Evolutionary conservation across 1,140 invertebrate genomes (phyloP).

Genomic region (Teleopsis dalmanni): DNA sequence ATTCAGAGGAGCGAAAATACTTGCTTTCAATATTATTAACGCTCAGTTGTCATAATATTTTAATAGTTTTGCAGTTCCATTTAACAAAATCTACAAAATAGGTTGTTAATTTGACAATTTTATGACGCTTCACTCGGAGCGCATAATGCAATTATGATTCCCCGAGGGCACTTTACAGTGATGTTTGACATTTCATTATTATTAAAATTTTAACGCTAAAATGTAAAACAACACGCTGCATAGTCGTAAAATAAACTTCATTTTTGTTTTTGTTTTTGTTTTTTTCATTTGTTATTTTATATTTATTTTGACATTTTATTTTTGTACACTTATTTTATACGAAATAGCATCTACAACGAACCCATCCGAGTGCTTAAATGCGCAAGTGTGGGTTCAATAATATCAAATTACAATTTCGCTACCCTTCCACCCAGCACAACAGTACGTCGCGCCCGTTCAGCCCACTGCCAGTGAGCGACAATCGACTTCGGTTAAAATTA

Average conservation of each 20-base stretch:
- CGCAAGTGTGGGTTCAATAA: conserved; percentile 1
- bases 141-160: conserved; percentile 10
- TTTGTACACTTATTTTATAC: too few relatives aligned
- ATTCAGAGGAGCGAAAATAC: too few relatives aligned
- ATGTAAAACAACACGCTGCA: conserved; percentile 12
- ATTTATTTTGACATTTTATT: too few relatives aligned
- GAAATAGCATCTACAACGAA: too few relatives aligned
- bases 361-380: not conserved
- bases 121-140: too few relatives aligned
- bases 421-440: not conserved
- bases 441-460: not conserved
- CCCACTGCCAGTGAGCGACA: not conserved
- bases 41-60: too few relatives aligned
- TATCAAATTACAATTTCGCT: conserved; percentile 9
- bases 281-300: not conserved
- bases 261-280: not conserved
- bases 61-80: too few relatives aligned
- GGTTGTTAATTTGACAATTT: too few relatives aligned
- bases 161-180: conserved; percentile 10
- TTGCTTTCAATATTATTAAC: too few relatives aligned
- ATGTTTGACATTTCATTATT: conserved; percentile 8
- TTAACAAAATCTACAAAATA: not conserved
- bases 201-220: conserved; percentile 7
- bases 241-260: conserved; percentile 10
- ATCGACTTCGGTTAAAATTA: not conserved